Conservation (phyloP, 1,140 invertebrate species). For the Cecropterus lyciades region DNA sequence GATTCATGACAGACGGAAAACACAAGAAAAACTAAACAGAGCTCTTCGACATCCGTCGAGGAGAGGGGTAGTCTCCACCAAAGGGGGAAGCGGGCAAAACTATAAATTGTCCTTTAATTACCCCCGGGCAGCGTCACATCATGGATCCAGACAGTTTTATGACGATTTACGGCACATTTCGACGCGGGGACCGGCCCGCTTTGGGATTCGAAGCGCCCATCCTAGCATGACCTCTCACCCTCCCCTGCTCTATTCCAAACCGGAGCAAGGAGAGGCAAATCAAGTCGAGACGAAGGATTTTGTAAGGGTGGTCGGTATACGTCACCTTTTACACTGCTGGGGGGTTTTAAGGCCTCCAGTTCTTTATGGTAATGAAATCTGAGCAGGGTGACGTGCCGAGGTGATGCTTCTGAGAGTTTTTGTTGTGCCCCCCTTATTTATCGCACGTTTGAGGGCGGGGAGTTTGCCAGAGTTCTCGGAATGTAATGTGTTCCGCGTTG, state of each 20-base stretch:
- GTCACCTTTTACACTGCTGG: slow-evolving; percentile 80
- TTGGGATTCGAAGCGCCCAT: slow-evolving; percentile 67
- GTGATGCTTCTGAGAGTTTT: slow-evolving; percentile 81
- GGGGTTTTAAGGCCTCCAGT: slow-evolving; percentile 82
- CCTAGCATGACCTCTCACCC: slow-evolving; percentile 43
- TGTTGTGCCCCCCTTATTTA: slow-evolving; percentile 82
- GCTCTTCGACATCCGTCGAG: slow-evolving; percentile 62
- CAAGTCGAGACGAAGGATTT: slow-evolving; percentile 37
- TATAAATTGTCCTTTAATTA: slow-evolving; percentile 89
- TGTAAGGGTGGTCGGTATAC: slow-evolving; percentile 52
- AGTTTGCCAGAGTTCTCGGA: slow-evolving; percentile 58
- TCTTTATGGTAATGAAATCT: slow-evolving; percentile 84
- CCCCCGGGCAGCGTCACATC: slow-evolving; percentile 87
- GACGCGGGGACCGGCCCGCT: slow-evolving; percentile 81
- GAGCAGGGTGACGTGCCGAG: slow-evolving; percentile 81
- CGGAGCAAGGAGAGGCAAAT: slow-evolving; percentile 27
- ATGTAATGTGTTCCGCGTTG: slow-evolving; percentile 70
- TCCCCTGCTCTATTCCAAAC: slow-evolving; percentile 31
- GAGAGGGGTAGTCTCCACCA: slow-evolving; percentile 54
- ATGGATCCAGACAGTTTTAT: slow-evolving; percentile 88
- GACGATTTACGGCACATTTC: slow-evolving; percentile 88
- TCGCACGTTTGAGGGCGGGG: slow-evolving; percentile 76
- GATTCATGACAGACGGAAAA: slow-evolving; percentile 43
- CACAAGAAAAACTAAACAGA: slow-evolving; percentile 62
- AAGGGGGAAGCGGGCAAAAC: slow-evolving; percentile 75